Base-by-base conservation (phyloP, 2,797 vertebrate species). In the Odontamblyopus rebecca region DNA sequence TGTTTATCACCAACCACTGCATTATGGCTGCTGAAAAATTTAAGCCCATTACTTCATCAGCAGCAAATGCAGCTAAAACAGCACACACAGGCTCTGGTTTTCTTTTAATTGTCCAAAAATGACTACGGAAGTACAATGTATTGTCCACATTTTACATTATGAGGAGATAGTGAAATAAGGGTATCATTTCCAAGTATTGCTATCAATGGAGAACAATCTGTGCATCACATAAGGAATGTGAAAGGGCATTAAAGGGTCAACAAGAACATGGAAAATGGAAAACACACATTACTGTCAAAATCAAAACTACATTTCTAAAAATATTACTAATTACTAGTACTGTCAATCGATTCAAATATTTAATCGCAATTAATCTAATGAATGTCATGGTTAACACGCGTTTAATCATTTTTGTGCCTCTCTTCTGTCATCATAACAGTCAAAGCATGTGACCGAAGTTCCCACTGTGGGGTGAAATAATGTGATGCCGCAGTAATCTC, bases 151-250 rank as follows among this genome's bases (percentile, higher is more conserved):
- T 70, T 73, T 59, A 69, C 5, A 71, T 71, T 53, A 6, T 54
- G 23, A 5, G 26, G 29, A 38, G 7, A 56, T 71, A 54, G 30
- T 61, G 68, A 48, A 48, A 70, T 15, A 61, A 68, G 27, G 60
- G 63, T 60, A 65, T 71, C 66, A 74, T 71, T 4, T 50, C 19
- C 70, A 67, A 74, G 30, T 69, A 83, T 68, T 41, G 62, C 74
- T 74, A 23, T 64, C 54, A 68, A 84, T 59, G 50, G 85, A 81
- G 75, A 82, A 75, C 83, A 82, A 82, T 72, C 68, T 65, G 48
- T 54, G 11, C 30, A 67, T 64, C 7, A 62, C 75, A 80, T 75
- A 74, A 84, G 7, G 53, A 54, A 23, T 8, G 19, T n/a, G 8
- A 56, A 26, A 26, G 51, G 6, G 2, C 51, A 54, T n/a, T 54